Percentiles rank a stretch among this genome's conserved stretches.
Evolutionary conservation across 2,113 vertebrate species (phyloP).

Genomic region (Triplophysa siluroides): DNA sequence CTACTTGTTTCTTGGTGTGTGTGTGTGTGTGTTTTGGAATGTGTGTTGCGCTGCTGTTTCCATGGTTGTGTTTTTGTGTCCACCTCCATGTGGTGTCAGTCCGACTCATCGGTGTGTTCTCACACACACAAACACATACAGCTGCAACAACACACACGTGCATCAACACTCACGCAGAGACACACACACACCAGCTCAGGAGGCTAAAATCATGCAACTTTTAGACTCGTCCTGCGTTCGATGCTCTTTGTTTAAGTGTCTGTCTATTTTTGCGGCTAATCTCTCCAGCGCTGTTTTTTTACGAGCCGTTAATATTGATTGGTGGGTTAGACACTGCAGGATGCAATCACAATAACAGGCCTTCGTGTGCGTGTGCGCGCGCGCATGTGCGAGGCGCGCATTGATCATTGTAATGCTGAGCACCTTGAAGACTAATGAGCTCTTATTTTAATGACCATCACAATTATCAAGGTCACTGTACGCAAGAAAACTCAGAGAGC

Average conservation of each 20-base stretch:
- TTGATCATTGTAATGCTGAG: constrained; percentile 79
- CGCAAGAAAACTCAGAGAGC: constrained; percentile 48
- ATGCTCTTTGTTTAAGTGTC: constrained; percentile 73
- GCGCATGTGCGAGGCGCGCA: constrained; percentile 65
- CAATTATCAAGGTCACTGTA: constrained; percentile 79
- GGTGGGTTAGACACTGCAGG: constrained; percentile 61
- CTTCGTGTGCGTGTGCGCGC: constrained; percentile 43
- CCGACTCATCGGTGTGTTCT: too few species aligned
- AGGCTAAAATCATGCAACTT: background rate
- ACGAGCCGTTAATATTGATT: constrained; percentile 80
- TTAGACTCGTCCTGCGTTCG: constrained; percentile 23
- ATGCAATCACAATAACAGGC: constrained; percentile 78
- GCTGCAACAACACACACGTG: constrained; percentile 33
- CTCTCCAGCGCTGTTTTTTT: constrained; percentile 67
- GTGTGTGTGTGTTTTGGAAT: background rate
- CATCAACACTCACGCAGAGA: constrained; percentile 8
- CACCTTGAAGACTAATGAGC: constrained; percentile 81
- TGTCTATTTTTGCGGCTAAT: constrained; percentile 65
- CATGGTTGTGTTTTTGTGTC: background rate
- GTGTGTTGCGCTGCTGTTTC: constrained; percentile 1
- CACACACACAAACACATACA: constrained; percentile 23
- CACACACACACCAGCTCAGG: constrained; percentile 12
- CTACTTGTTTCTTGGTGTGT: background rate
- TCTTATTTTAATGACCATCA: constrained; percentile 81
- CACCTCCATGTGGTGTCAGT: background rate